phyloP scores from a whole-genome alignment of 1,140 invertebrate species.

The Atta colombica region DNA sequence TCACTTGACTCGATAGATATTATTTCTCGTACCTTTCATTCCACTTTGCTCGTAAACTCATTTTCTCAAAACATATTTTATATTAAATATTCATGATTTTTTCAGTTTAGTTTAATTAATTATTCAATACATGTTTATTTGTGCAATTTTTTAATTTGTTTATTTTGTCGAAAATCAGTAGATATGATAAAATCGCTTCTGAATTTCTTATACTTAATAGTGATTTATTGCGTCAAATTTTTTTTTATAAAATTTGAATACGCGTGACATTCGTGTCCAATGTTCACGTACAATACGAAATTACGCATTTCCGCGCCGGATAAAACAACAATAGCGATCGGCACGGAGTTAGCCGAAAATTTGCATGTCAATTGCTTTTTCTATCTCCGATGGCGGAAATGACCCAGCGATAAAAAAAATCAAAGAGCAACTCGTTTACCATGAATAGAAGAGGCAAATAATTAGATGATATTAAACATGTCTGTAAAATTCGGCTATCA shows the following conservation, averaged over 20 bases:
- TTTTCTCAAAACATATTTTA: neutral
- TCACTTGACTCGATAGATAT: neutral
- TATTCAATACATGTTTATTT: neutral
- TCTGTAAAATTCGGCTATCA: constrained; percentile 13
- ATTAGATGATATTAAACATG: constrained; percentile 24
- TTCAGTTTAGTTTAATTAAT: neutral
- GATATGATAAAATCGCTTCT: neutral
- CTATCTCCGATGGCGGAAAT: constrained; percentile 56
- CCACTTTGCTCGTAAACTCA: neutral
- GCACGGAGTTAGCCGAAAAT: constrained; percentile 59
- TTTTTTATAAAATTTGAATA: neutral
- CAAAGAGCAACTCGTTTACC: constrained; percentile 27
- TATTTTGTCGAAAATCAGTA: neutral
- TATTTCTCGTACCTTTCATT: neutral
- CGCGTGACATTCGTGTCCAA: neutral
- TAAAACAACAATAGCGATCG: constrained; percentile 58
- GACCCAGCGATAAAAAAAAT: constrained; percentile 16
- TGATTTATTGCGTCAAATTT: constrained; percentile 8
- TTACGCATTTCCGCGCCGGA: constrained; percentile 45
- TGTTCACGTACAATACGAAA: constrained; percentile 23
- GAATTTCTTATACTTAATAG: neutral
- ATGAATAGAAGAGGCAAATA: constrained; percentile 44
- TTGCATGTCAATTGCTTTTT: constrained; percentile 75
- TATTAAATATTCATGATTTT: neutral
- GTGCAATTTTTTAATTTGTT: neutral